phyloP scores from a whole-genome alignment of 2,113 vertebrate genomes.

The Tragelaphus strepsiceros region DNA sequence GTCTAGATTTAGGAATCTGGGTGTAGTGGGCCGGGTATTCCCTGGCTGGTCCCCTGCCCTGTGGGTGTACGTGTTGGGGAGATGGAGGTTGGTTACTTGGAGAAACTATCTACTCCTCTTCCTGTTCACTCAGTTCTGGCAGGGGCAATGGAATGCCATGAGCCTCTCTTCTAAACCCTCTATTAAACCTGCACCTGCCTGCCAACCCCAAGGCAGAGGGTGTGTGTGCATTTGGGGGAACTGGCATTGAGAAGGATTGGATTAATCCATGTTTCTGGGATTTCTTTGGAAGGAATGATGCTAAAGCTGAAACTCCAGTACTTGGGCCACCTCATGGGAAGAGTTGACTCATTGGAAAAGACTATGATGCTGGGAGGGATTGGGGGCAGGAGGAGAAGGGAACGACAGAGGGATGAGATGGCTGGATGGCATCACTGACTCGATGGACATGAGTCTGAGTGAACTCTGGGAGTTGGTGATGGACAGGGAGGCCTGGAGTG shows the following conservation, averaged over 20 bases:
- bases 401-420: no score
- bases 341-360: no score
- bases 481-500: no score
- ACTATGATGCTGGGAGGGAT: no score
- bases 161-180: neutral
- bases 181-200: neutral
- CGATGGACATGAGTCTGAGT: no score
- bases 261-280: neutral
- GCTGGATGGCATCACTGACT: no score
- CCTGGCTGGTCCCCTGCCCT: neutral
- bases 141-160: neutral
- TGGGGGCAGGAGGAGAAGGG: no score
- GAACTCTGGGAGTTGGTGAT: no score
- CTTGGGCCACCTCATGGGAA: no score
- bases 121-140: neutral
- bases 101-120: neutral
- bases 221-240: neutral
- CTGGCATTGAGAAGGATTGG: neutral
- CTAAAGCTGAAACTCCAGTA: no score
- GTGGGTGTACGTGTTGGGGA: neutral
- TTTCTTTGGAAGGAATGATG: no score
- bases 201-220: neutral
- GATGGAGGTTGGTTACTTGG: neutral
- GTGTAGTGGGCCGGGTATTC: neutral
- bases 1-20: neutral